These are phyloP conservation scores for Diachrysia chrysitis DNA, from an alignment of 2,888 invertebrate species.

Conservation along the genomic window DNA sequence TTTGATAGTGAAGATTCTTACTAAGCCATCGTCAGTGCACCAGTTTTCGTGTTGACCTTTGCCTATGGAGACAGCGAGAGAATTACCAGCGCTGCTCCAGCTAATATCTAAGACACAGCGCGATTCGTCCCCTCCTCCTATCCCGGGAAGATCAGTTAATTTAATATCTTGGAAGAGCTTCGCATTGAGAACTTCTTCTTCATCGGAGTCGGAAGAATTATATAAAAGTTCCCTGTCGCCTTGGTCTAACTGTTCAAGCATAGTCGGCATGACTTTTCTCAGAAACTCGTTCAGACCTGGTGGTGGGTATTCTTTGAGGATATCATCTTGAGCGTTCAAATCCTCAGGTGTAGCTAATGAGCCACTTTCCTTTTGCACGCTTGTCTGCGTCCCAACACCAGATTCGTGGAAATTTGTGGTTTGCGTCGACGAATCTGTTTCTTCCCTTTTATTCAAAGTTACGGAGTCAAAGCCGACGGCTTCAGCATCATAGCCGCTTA, in stretches of 20 bases:
- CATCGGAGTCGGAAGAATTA: constrained; percentile 81
- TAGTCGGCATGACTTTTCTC: constrained; percentile 75
- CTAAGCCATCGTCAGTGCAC: constrained; percentile 79
- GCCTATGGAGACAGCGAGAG: constrained; percentile 78
- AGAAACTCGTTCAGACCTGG: constrained; percentile 80
- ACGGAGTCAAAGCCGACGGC: constrained; percentile 78
- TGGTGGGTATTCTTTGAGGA: constrained; percentile 71
- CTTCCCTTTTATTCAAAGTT: constrained; percentile 59
- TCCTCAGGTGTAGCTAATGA: constrained; percentile 70
- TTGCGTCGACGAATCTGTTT: constrained; percentile 70
- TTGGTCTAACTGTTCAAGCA: constrained; percentile 79
- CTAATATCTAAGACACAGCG: constrained; percentile 71
- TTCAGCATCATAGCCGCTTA: constrained; percentile 83
- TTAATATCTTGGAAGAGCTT: constrained; percentile 77
- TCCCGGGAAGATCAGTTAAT: constrained; percentile 57
- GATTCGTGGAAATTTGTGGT: constrained; percentile 72
- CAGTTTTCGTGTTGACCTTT: constrained; percentile 77
- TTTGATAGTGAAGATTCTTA: constrained; percentile 76
- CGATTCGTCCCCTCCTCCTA: constrained; percentile 75
- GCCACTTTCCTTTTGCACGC: constrained; percentile 66
- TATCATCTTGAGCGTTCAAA: constrained; percentile 66
- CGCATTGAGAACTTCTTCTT: constrained; percentile 73
- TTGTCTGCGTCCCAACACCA: constrained; percentile 72
- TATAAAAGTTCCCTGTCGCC: constrained; percentile 66
- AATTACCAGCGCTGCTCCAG: constrained; percentile 80